phyloP scores from a whole-genome alignment of 2,113 vertebrate species.

The Lathamus discolor region DNA sequence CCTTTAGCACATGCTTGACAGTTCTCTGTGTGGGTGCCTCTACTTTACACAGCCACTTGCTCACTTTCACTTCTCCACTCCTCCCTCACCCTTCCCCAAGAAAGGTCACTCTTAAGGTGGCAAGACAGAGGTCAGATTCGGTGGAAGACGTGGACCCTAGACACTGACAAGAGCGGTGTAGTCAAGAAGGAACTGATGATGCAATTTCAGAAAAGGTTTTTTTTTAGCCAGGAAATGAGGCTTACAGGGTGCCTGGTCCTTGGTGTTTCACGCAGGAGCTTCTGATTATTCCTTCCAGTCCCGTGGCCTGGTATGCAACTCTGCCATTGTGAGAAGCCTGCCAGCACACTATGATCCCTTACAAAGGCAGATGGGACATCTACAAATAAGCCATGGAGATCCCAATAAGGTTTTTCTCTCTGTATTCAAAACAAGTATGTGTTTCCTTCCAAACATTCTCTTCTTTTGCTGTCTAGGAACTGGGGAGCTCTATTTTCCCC shows the following conservation, averaged over 20 bases:
- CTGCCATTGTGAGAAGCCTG: not conserved
- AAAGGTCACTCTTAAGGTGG: not conserved
- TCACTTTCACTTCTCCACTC: not conserved
- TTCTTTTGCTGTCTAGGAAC: not conserved
- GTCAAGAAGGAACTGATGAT: not conserved
- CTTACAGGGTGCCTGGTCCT: not conserved
- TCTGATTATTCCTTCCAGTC: not conserved
- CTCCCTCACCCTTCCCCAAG: not conserved
- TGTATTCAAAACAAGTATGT: not conserved
- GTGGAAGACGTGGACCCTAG: not conserved
- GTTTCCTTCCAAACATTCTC: not conserved
- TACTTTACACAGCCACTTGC: not conserved
- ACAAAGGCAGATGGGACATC: not conserved
- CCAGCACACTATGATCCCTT: not conserved
- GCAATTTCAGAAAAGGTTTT: not conserved
- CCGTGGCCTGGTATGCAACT: not conserved
- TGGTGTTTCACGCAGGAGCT: not conserved
- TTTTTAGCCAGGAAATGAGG: not conserved
- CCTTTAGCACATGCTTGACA: not conserved
- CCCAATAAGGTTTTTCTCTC: not conserved
- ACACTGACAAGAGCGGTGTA: not conserved
- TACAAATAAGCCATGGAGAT: not conserved
- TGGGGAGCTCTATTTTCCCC: not conserved
- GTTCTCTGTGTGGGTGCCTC: not conserved
- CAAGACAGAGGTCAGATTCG: rapidly evolving